Evolutionary conservation across 1,140 invertebrate species (phyloP).

Genomic region (Battus philenor): DNA sequence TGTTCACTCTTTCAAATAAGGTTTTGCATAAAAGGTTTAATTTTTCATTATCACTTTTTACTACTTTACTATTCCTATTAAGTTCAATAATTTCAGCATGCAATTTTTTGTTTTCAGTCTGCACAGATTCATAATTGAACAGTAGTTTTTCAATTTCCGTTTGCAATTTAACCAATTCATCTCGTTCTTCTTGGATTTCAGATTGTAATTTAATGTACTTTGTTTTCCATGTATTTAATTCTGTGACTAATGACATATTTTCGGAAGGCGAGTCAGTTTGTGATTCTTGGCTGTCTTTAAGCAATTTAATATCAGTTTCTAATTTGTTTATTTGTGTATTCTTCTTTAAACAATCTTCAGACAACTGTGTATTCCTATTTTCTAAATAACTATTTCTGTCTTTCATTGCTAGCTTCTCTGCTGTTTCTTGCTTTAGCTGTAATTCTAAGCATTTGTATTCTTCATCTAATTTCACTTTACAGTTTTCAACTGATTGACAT

Average conservation of each 20-base stretch:
- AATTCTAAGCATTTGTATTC: constrained; percentile 68
- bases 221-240: constrained; percentile 52
- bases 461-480: constrained; percentile 54
- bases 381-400: constrained; percentile 72
- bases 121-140: constrained; percentile 50
- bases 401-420: constrained; percentile 71
- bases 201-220: constrained; percentile 55
- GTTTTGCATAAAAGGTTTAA: constrained; percentile 12
- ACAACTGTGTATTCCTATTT: constrained; percentile 57
- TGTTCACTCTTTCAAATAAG: constrained; percentile 26
- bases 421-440: constrained; percentile 71
- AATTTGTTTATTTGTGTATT: constrained; percentile 54
- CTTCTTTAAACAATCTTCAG: constrained; percentile 65
- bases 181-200: constrained; percentile 67
- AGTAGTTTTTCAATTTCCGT: constrained; percentile 69
- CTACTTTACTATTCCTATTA: constrained; percentile 32
- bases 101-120: constrained; percentile 49
- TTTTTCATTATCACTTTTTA: constrained; percentile 31
- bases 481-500: constrained; percentile 43
- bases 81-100: constrained; percentile 33
- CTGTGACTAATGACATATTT: constrained; percentile 37
- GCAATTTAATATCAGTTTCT: constrained; percentile 46
- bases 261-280: not conserved
- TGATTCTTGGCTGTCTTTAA: constrained; percentile 31
- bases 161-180: constrained; percentile 66